Evolutionary conservation across 2,797 vertebrate genomes (phyloP).

Genomic region (Scyliorhinus canicula): DNA sequence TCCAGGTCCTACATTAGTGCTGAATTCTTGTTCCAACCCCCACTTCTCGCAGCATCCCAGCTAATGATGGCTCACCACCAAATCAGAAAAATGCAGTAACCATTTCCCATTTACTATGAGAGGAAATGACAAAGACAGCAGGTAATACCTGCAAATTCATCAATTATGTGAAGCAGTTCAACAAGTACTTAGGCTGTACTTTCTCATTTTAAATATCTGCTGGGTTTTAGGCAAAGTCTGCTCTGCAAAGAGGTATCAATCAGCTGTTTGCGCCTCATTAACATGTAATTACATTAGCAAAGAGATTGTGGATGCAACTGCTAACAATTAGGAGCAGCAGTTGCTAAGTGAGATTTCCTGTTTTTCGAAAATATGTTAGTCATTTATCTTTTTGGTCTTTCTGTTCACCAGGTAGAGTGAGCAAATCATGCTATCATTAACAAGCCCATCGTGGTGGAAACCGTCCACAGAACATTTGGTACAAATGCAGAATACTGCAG

Average conservation of each 20-base stretch:
- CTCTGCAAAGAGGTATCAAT: not conserved
- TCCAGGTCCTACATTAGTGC: too few species aligned
- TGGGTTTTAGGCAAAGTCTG: not conserved
- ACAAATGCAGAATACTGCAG: not conserved
- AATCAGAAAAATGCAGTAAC: too few species aligned
- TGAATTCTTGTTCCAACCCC: too few species aligned
- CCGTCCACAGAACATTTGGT: not conserved
- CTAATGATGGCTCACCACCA: too few species aligned
- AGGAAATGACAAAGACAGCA: too few species aligned
- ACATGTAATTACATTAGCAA: not conserved
- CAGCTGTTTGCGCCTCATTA: not conserved
- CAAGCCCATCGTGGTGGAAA: not conserved
- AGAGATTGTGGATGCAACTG: not conserved
- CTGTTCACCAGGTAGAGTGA: not conserved
- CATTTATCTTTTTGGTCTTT: not conserved
- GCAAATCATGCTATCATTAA: not conserved
- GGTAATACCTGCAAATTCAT: too few species aligned
- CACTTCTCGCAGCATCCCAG: too few species aligned
- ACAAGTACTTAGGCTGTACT: not conserved
- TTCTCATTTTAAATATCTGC: not conserved
- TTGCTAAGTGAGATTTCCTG: constrained; percentile 5
- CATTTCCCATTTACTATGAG: too few species aligned
- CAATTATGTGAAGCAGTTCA: not conserved
- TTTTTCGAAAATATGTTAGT: not conserved
- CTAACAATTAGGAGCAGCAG: not conserved